Evolutionary conservation across 1,140 invertebrate genomes (phyloP), one percentile per base, ranked within the genome.

Genomic region (Drosophila repleta): DNA sequence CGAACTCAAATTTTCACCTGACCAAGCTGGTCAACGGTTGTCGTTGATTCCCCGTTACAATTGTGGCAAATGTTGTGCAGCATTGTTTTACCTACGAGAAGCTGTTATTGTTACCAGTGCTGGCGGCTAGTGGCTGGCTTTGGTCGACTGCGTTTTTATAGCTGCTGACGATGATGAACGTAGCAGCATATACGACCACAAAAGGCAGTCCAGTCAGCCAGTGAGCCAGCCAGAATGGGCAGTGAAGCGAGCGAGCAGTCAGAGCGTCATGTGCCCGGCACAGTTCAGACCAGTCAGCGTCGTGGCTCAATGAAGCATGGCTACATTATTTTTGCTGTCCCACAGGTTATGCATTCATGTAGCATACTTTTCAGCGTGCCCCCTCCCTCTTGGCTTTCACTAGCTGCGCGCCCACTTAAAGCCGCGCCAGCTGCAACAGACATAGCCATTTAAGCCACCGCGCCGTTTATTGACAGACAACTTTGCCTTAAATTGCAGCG

Each of bases 281-380:
- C 48, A 68, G 21, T 29, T n/a, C 24, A 32, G 15, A 2, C 35
- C 24, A 46, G 62, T 51, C 53, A 45, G 45, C 37, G 52, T 18
- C 43, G 53, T 17, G 68, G 55, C 55, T 45, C 55, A 72, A 72
- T 76, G 74, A 74, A 76, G 58, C 70, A 67, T 72, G 69, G 63
- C 58, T 72, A 66, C 69, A 67, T 68, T 74, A 73, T 73, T 73
- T 57, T 62, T 72, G 70, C 46, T 76, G 63, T 57, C 63, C 57
- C 70, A 57, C 43, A 62, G 74, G 64, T 76, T 69, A 76, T 76
- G 70, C 70, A 76, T 76, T 76, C 74, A 74, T 76, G 64, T 76
- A 74, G 74, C 74, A 76, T 76, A 76, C 74, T 76, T 76, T 74
- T 29, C 64, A 55, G 53, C 41, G 52, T 11, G 37, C 37, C 21